Conservation (phyloP, 1,140 invertebrate species). For the Trinorchestia longiramus region DNA sequence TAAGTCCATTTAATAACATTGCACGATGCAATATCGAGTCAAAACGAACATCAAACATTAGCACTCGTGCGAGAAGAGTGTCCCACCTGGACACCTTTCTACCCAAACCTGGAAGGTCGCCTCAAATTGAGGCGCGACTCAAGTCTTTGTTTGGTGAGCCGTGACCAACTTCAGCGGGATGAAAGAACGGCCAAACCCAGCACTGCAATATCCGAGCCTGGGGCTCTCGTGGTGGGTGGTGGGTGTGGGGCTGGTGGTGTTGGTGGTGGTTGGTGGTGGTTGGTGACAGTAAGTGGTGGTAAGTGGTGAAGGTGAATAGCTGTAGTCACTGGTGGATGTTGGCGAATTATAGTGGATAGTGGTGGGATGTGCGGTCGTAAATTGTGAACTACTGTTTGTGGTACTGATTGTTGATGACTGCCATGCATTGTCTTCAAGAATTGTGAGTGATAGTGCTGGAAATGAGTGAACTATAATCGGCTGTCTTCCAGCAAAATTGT, state of each 20-base stretch:
- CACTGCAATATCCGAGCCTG: conserved; percentile 35
- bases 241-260: neutral
- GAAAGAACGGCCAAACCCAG: neutral
- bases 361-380: neutral
- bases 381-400: neutral
- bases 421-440: neutral
- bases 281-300: neutral
- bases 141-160: conserved; percentile 16
- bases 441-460: too few species aligned
- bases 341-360: neutral
- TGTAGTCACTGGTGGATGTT: neutral
- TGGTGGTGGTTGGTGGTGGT: neutral
- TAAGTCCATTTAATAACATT: neutral
- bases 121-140: neutral
- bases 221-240: neutral
- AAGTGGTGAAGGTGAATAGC: neutral
- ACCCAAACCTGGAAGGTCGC: neutral
- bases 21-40: neutral
- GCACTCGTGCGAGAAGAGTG: neutral
- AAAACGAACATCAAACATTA: neutral
- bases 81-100: neutral
- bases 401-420: neutral
- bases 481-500: too few species aligned
- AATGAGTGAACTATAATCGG: too few species aligned
- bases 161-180: neutral